Conservation (phyloP, 1,140 invertebrate genomes). For the Bradysia coprophila region DNA sequence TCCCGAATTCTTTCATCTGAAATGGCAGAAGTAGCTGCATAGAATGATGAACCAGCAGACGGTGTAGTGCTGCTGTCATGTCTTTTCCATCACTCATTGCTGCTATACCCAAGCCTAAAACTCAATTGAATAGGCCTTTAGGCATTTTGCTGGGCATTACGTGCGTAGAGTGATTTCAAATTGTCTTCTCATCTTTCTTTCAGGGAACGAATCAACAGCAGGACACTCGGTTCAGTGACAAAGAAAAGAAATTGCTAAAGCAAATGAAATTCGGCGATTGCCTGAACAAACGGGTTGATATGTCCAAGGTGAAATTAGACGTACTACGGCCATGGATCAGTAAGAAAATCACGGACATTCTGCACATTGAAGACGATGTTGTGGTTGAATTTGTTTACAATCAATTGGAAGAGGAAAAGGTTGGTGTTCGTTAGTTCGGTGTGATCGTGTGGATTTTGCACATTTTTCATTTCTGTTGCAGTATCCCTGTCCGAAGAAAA, state of each 20-base stretch:
- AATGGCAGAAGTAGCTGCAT: too few relatives aligned
- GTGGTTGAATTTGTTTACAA: constrained; percentile 98
- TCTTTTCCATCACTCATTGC: too few relatives aligned
- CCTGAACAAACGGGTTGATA: constrained; percentile 85
- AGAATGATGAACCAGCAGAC: too few relatives aligned
- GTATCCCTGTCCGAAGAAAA: constrained; percentile 93
- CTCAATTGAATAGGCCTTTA: too few relatives aligned
- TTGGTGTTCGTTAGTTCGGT: constrained; percentile 23
- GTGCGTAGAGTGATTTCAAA: too few relatives aligned
- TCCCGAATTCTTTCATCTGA: too few relatives aligned
- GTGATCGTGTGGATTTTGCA: constrained; percentile 13
- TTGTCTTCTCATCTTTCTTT: too few relatives aligned
- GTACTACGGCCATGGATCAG: constrained; percentile 98
- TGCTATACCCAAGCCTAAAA: too few relatives aligned
- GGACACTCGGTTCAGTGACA: constrained; percentile 96
- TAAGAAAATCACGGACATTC: constrained; percentile 83
- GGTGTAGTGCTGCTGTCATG: too few relatives aligned
- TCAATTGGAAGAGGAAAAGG: constrained; percentile 83
- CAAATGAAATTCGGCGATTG: constrained; percentile 96
- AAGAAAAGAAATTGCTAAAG: constrained; percentile 97
- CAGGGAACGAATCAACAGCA: constrained; percentile 96
- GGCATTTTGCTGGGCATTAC: too few relatives aligned
- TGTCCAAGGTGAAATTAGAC: constrained; percentile 95
- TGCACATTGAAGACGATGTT: constrained; percentile 96
- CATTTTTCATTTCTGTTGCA: constrained; percentile 25